These are phyloP conservation scores for Lampropteryx suffumata DNA, from an alignment of 2,888 invertebrate genomes.

Conservation along the genomic window DNA sequence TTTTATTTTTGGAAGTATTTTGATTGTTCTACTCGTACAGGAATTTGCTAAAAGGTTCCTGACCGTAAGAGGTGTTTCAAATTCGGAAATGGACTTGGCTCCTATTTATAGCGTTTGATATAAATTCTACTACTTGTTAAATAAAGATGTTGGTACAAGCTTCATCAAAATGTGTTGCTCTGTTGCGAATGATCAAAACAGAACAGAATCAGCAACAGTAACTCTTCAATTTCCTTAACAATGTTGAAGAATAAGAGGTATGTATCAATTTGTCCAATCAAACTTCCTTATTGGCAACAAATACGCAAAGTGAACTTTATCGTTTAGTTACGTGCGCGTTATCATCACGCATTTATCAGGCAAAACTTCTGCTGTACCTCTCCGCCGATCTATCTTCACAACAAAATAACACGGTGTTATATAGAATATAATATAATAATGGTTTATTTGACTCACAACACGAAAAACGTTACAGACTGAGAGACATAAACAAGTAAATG, in stretches of 20 bases:
- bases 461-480: too few relatives aligned
- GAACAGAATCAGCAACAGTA: not conserved
- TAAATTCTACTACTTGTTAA: too few relatives aligned
- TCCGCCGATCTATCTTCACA: conserved; percentile 4
- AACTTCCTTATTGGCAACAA: conserved; percentile 14
- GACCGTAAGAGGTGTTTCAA: conserved; percentile 7
- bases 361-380: conserved; percentile 4
- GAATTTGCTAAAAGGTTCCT: conserved; percentile 17
- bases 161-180: too few relatives aligned
- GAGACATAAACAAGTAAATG: too few relatives aligned
- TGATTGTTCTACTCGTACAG: conserved; percentile 20
- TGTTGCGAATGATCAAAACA: too few relatives aligned
- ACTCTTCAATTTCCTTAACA: conserved; percentile 1
- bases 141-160: too few relatives aligned
- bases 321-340: conserved; percentile 2
- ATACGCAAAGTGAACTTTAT: conserved; percentile 16
- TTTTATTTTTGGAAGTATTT: conserved; percentile 25
- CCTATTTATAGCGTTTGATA: not conserved
- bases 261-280: conserved; percentile 15
- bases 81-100: not conserved
- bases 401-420: not conserved
- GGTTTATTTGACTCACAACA: too few relatives aligned
- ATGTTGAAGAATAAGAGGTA: conserved; percentile 2
- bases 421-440: too few relatives aligned
- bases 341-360: conserved; percentile 15